Evolutionary conservation across 1,140 invertebrate species (phyloP).

Genomic region (Lepidurus couesii): DNA sequence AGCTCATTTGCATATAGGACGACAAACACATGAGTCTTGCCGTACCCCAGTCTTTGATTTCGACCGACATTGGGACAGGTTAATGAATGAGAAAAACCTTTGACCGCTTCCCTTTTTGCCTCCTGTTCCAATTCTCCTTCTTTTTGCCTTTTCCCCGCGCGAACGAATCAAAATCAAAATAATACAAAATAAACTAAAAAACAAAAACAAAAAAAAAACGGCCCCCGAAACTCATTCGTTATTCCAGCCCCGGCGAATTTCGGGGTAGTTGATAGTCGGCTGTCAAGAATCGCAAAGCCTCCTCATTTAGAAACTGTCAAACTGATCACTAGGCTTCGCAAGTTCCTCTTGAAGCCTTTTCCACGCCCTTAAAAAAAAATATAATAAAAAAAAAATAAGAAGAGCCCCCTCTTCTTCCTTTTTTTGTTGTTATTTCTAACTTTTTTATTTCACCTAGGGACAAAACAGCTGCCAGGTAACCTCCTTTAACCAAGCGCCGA

Average conservation of each 20-base stretch:
- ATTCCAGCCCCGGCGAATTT: neutral
- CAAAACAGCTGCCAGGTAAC: neutral
- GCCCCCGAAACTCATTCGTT: neutral
- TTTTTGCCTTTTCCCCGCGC: neutral
- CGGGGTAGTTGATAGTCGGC: neutral
- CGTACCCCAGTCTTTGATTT: neutral
- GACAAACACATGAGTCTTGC: neutral
- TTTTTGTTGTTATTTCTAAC: neutral
- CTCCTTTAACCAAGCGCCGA: neutral
- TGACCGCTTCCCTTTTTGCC: neutral
- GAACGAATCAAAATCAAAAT: too few relatives aligned
- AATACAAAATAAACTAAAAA: too few relatives aligned
- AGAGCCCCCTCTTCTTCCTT: neutral
- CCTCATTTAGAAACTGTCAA: neutral
- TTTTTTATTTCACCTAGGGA: neutral
- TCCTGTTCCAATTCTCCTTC: neutral
- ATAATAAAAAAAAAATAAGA: too few relatives aligned
- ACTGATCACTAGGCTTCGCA: neutral
- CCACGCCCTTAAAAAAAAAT: too few relatives aligned
- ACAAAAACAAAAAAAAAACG: neutral
- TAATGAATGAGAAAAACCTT: slow-evolving; percentile 4
- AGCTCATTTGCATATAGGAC: neutral
- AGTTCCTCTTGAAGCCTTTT: neutral
- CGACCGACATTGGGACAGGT: neutral
- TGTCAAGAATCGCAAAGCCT: neutral